Conservation (phyloP, 2,113 vertebrate genomes). For the Campylomormyrus numenius region DNA sequence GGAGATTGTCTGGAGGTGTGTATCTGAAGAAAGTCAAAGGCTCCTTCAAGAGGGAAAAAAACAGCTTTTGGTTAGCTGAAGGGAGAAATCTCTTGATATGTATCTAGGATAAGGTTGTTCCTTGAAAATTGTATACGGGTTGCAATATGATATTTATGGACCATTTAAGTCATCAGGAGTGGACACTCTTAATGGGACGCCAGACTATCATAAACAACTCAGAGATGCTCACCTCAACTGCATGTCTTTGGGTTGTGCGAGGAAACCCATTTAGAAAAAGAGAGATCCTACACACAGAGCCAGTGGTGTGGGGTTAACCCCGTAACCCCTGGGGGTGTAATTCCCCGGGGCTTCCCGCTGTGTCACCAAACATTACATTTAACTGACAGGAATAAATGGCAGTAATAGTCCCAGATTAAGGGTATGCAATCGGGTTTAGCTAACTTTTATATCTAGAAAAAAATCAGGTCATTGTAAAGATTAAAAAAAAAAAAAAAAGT, state of each 20-base stretch:
- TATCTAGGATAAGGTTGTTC: conserved; percentile 11
- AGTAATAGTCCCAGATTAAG: neutral
- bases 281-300: neutral
- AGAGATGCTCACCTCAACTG: neutral
- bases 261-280: neutral
- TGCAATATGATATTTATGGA: neutral
- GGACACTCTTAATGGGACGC: neutral
- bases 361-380: neutral
- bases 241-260: neutral
- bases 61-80: neutral
- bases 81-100: neutral
- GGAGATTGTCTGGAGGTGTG: conserved; percentile 26
- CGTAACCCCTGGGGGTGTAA: neutral
- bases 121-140: neutral
- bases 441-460: neutral
- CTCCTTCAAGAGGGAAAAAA: conserved; percentile 5
- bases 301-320: neutral
- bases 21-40: conserved; percentile 41
- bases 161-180: neutral
- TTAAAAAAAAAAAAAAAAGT: neutral
- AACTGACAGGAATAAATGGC: neutral
- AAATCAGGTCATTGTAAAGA: neutral
- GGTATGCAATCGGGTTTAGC: neutral
- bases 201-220: neutral
- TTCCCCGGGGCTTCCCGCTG: neutral